Evolutionary conservation across 2,888 invertebrate species (phyloP).

Genomic region (Linhomoeus sp.): DNA sequence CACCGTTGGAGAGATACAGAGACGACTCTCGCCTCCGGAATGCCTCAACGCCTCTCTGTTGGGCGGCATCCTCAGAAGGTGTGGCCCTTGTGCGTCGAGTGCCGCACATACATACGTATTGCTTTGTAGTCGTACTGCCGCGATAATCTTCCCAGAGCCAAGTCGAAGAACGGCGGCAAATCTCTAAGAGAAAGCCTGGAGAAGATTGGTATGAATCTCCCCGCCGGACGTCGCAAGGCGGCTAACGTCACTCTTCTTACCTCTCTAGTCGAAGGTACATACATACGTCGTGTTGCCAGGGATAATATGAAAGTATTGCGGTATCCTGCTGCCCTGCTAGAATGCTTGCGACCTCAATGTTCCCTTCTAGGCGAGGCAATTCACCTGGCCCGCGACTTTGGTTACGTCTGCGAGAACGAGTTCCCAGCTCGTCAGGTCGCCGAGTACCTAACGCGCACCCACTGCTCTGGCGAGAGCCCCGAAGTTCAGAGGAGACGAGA

Average conservation of each 20-base stretch:
- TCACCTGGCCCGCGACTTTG: conserved; percentile 90
- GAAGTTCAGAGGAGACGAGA: conserved; percentile 61
- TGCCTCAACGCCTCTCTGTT: conserved; percentile 93
- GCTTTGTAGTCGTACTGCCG: too few relatives aligned
- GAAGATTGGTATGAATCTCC: conserved; percentile 89
- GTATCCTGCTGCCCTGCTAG: too few relatives aligned
- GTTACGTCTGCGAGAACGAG: conserved; percentile 95
- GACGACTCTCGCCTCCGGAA: conserved; percentile 71
- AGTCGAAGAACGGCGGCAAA: conserved; percentile 96
- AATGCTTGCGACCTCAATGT: too few relatives aligned
- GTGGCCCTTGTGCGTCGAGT: neutral
- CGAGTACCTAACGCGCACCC: conserved; percentile 75
- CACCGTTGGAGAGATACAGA: conserved; percentile 91
- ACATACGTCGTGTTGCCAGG: too few relatives aligned
- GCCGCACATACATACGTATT: too few relatives aligned
- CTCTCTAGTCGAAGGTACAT: conserved; percentile 81
- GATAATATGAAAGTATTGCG: too few relatives aligned
- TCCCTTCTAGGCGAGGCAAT: conserved; percentile 81
- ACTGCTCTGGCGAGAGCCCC: conserved; percentile 51
- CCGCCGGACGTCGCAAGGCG: conserved; percentile 93
- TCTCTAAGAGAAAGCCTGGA: conserved; percentile 87
- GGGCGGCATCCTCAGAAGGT: conserved; percentile 83
- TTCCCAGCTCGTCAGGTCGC: conserved; percentile 92
- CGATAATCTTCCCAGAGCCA: too few relatives aligned
- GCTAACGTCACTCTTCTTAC: conserved; percentile 92